phyloP scores from a whole-genome alignment of 2,113 vertebrate genomes.

The Rhadina sibilatrix region DNA sequence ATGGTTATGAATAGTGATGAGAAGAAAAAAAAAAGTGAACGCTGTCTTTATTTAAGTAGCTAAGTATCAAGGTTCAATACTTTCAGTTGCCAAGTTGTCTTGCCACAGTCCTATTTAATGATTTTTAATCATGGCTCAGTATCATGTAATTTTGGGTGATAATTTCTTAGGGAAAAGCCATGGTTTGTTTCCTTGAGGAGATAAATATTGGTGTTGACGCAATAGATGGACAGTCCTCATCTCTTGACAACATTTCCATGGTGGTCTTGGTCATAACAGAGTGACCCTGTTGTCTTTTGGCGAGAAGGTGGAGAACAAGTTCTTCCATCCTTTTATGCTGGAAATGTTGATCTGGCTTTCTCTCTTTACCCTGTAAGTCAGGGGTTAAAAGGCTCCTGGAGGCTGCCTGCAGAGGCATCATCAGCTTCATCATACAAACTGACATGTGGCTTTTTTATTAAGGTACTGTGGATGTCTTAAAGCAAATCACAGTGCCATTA shows the following conservation, averaged over 20 bases:
- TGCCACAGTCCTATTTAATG: neutral
- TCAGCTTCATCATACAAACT: neutral
- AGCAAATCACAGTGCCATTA: neutral
- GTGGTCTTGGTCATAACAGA: neutral
- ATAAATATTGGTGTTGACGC: neutral
- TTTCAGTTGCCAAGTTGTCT: neutral
- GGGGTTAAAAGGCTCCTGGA: neutral
- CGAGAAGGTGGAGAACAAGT: neutral
- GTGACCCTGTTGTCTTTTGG: neutral
- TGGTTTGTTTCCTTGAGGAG: neutral
- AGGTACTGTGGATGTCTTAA: neutral
- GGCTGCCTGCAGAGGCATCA: neutral
- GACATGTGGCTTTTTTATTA: neutral
- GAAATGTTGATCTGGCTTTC: neutral
- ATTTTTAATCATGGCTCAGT: neutral
- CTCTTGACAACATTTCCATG: rapidly evolving
- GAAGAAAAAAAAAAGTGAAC: neutral
- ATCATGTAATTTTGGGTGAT: rapidly evolving
- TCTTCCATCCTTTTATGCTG: neutral
- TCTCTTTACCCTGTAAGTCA: neutral
- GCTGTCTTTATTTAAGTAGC: neutral
- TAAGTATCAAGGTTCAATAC: neutral
- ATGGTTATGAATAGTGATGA: neutral
- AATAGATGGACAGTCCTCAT: neutral
- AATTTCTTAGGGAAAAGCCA: neutral